These are phyloP conservation scores for Trogon surrucura DNA, from an alignment of 2,113 vertebrate genomes.

Conservation along the genomic window DNA sequence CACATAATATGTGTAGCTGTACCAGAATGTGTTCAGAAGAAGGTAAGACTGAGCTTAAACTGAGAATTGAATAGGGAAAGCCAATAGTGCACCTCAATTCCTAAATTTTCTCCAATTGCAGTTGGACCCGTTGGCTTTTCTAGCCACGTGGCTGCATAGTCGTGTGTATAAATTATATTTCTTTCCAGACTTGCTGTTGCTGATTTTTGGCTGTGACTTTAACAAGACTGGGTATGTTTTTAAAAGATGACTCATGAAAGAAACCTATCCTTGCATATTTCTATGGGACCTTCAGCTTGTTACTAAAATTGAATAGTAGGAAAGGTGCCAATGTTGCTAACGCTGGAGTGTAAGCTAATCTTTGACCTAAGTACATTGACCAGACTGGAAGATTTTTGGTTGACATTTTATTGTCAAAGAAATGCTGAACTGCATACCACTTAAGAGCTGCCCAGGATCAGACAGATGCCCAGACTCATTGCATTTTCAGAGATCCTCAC, in stretches of 20 bases:
- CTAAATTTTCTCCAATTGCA: neutral
- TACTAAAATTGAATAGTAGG: neutral
- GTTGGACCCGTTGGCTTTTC: neutral
- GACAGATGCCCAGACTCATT: neutral
- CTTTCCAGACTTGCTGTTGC: neutral
- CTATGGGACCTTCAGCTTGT: neutral
- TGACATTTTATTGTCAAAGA: neutral
- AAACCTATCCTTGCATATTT: neutral
- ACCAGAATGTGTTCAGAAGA: neutral
- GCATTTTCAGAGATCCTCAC: neutral
- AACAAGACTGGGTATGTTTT: neutral
- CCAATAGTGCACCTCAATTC: neutral
- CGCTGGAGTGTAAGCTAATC: neutral
- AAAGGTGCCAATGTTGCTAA: neutral
- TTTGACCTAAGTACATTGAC: neutral
- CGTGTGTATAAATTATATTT: neutral
- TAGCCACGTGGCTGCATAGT: neutral
- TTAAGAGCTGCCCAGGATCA: neutral
- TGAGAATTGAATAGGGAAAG: neutral
- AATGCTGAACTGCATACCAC: neutral
- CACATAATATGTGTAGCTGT: neutral
- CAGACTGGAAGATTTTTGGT: neutral
- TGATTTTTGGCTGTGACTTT: neutral
- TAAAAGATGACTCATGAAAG: neutral
- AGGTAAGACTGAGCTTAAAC: neutral